Evolutionary conservation across 2,113 vertebrate genomes (phyloP), one percentile per base, ranked within the genome.

Genomic region (Gadus macrocephalus): DNA sequence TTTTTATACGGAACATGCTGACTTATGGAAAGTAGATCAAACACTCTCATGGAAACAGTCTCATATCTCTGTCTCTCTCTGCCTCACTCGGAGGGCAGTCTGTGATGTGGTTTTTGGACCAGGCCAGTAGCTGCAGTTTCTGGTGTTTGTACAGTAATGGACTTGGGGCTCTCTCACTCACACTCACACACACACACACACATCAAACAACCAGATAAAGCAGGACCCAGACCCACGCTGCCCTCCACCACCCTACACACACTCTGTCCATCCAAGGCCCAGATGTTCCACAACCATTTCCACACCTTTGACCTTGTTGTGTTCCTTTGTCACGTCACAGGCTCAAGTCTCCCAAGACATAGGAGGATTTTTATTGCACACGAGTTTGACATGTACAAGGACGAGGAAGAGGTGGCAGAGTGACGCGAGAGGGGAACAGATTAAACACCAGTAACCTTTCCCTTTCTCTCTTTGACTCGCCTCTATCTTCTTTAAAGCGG

Each of bases 51-150:
- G 70, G 75, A 75, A 74, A 64, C 63, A 35, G 15, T 64, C 63
- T 65, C 31, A 28, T 64, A 20, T 65, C 58, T 53, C 42, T 31
- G 25, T 19, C 22, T 14, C 53, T 42, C 59, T 16, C 62, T 53
- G 58, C 61, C 65, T 27, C 49, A 64, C 83, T 78, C 68, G 22
- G 77, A 79, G 78, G 73, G 69, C 86, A 84, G 28, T 49, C 42
- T 49, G 42, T 86, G 83, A 89, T 90, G 88, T 91, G 85, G 88
- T 86, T 89, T 49, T 86, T 74, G 81, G 82, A 27, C 79, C 74
- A 49, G 86, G 81, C 83, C 85, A 86, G 85, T 87, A 84, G 84
- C 58, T 76, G 70, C 56, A 76, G 76, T 19, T 74, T 86, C 85
- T 88, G 87, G 80, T 86, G 81, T 89, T 85, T 81, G 78, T 85